Conservation (phyloP, 2,888 invertebrate genomes). For the Smittia aterrima region DNA sequence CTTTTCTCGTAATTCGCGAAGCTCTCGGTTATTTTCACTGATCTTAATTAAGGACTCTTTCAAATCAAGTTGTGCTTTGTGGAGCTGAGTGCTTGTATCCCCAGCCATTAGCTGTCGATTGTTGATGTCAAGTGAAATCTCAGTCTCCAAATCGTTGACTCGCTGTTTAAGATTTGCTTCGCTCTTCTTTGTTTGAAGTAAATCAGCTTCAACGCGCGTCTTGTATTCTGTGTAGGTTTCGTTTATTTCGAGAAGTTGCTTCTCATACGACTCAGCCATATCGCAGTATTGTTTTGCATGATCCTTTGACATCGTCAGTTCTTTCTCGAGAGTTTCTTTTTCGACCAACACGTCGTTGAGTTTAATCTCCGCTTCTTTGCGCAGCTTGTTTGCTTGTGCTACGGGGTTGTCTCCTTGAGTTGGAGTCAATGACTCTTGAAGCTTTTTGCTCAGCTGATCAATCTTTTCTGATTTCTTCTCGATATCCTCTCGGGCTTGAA, state of each 20-base stretch:
- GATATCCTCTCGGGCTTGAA: constrained; percentile 61
- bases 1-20: constrained; percentile 63
- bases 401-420: constrained; percentile 58
- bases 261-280: constrained; percentile 79
- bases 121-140: constrained; percentile 66
- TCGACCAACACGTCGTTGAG: constrained; percentile 63
- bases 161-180: constrained; percentile 60
- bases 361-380: constrained; percentile 69
- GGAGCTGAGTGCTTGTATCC: constrained; percentile 60
- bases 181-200: constrained; percentile 54
- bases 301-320: constrained; percentile 60
- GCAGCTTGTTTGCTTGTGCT: constrained; percentile 63
- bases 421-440: constrained; percentile 63
- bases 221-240: constrained; percentile 61
- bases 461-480: constrained; percentile 62
- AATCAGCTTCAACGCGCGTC: constrained; percentile 60
- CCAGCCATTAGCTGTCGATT: constrained; percentile 59
- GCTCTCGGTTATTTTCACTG: constrained; percentile 60
- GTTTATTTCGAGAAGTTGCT: constrained; percentile 66
- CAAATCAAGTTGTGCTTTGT: constrained; percentile 62
- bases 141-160: constrained; percentile 67
- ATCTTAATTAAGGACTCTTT: constrained; percentile 60
- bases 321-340: constrained; percentile 66
- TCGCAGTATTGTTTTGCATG: constrained; percentile 82
- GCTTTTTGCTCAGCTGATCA: constrained; percentile 68